Base-by-base conservation (phyloP, 2,797 vertebrate genomes). In the Lerista edwardsae region DNA sequence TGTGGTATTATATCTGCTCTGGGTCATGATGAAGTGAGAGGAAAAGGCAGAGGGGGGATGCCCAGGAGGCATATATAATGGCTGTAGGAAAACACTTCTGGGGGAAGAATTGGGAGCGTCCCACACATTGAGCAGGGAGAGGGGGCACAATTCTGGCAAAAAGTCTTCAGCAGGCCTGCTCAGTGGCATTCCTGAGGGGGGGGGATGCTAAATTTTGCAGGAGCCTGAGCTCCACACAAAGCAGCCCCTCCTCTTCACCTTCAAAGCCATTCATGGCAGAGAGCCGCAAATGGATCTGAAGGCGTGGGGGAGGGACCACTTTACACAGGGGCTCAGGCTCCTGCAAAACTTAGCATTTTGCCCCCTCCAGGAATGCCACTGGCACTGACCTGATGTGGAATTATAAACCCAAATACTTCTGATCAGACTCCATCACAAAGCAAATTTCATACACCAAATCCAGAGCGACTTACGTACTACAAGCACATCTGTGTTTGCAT, bases 341-440 rank as follows among this genome's bases (percentile, higher is more conserved):
- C n/a, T n/a, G n/a, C n/a, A n/a, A n/a, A n/a, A n/a, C n/a, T n/a
- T n/a, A n/a, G n/a, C n/a, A n/a, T n/a, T n/a, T n/a, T n/a, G n/a
- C n/a, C n/a, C n/a, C n/a, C n/a, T n/a, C n/a, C n/a, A n/a, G n/a
- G n/a, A n/a, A n/a, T n/a, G n/a, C n/a, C n/a, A n/a, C n/a, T n/a
- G n/a, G n/a, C n/a, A n/a, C 29, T 65, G 1, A 23, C 25, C 34
- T 19, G 64, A 21, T 55, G 64, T 31, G 39, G 8, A 86, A 59
- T 78, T 0, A 2, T 27, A 83, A 90, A 34, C 57, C 61, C n/a
- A 11, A 57, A 7, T 31, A 78, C 80, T 90, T 87, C 65, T 23
- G 29, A 85, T 86, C 57, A 90, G 47, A 71, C 69, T 90, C 79
- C 86, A 89, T 85, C 88, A 67, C 75, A 84, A 86, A 91, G 83